Evolutionary conservation across 2,797 vertebrate genomes (phyloP).

Genomic region (Lerista edwardsae): DNA sequence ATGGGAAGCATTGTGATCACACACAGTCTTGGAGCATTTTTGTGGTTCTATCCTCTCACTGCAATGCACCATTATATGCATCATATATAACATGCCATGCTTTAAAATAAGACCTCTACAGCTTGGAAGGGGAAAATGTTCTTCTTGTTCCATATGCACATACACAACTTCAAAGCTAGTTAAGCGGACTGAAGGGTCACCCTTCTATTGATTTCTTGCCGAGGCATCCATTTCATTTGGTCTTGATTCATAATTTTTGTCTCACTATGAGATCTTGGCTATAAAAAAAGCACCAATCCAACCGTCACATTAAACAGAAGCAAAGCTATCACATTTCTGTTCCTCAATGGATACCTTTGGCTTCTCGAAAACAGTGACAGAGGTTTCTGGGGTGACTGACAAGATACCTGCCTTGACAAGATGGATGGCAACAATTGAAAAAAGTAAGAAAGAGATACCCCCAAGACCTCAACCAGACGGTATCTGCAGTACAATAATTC

Average conservation of each 20-base stretch:
- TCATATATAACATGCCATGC: neutral
- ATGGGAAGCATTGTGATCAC: slow-evolving; percentile 26
- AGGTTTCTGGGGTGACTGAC: neutral
- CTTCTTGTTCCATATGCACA: slow-evolving; percentile 15
- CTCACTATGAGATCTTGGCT: neutral
- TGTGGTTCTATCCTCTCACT: slow-evolving; percentile 1
- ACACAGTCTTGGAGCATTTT: neutral
- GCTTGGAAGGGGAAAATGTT: neutral
- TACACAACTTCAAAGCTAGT: slow-evolving; percentile 10
- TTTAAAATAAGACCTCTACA: slow-evolving; percentile 29
- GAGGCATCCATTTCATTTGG: neutral
- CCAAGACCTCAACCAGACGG: slow-evolving; percentile 15
- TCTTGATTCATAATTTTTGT: neutral
- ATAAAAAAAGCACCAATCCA: neutral
- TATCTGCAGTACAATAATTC: slow-evolving; percentile 24
- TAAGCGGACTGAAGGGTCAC: slow-evolving; percentile 12
- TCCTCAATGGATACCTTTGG: slow-evolving; percentile 15
- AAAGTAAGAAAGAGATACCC: slow-evolving; percentile 14
- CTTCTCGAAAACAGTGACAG: slow-evolving; percentile 1
- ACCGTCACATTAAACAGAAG: neutral
- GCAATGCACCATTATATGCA: neutral
- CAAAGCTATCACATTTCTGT: slow-evolving; percentile 1
- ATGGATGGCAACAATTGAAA: slow-evolving; percentile 28
- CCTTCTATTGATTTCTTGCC: neutral
- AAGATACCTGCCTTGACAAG: neutral